These are phyloP conservation scores for Dolichomitus sp. DNA, from an alignment of 2,888 invertebrate species.

Conservation along the genomic window DNA sequence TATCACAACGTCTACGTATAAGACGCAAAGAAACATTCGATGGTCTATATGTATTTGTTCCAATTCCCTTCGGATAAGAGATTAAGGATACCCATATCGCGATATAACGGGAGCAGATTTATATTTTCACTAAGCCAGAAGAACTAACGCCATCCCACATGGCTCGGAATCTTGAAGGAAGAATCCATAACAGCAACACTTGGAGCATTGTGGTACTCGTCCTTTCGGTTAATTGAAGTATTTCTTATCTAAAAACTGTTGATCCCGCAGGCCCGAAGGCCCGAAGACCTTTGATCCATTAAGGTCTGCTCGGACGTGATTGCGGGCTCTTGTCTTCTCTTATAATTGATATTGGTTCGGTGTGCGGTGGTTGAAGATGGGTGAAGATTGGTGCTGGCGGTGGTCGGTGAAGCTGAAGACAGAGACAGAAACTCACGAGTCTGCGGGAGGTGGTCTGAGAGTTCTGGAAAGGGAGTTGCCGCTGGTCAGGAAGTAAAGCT, in stretches of 20 bases:
- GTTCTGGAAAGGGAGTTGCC: slow-evolving; percentile 38
- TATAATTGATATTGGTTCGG: slow-evolving; percentile 86
- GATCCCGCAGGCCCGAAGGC: slow-evolving; percentile 78
- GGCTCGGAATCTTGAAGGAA: slow-evolving; percentile 25
- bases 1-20: background rate
- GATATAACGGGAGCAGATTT: slow-evolving; percentile 39
- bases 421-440: slow-evolving; percentile 56
- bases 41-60: slow-evolving; percentile 13
- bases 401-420: slow-evolving; percentile 36
- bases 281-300: slow-evolving; percentile 83
- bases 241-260: slow-evolving; percentile 85
- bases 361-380: slow-evolving; percentile 59
- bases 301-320: slow-evolving; percentile 84
- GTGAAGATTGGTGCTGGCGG: slow-evolving; percentile 47
- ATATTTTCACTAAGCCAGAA: slow-evolving; percentile 72
- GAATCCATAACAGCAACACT: slow-evolving; percentile 34
- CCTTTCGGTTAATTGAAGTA: slow-evolving; percentile 83
- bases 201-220: slow-evolving; percentile 51
- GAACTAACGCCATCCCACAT: slow-evolving; percentile 58
- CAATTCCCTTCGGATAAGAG: slow-evolving; percentile 33
- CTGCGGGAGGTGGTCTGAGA: slow-evolving; percentile 55
- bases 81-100: slow-evolving; percentile 9
- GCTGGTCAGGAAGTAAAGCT: slow-evolving; percentile 70
- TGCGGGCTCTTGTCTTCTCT: slow-evolving; percentile 85
- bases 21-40: background rate